These are phyloP conservation scores for Hipposideros larvatus DNA, from an alignment of 2,797 vertebrate genomes.

Conservation along the genomic window DNA sequence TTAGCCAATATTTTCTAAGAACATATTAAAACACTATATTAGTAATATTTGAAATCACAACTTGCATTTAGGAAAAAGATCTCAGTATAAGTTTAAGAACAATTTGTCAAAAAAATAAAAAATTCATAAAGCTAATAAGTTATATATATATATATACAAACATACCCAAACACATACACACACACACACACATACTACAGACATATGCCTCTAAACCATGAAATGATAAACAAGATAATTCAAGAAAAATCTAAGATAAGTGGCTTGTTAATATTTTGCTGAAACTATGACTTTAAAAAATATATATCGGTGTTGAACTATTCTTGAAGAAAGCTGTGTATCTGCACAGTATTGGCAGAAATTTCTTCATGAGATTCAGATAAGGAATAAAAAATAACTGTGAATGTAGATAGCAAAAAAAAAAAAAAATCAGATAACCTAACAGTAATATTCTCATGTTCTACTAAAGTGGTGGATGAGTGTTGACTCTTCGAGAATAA, in stretches of 20 bases:
- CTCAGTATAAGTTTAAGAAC: background rate
- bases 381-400: background rate
- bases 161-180: background rate
- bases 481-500: background rate
- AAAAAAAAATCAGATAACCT: background rate
- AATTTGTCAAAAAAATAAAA: slow-evolving; percentile 39
- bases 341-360: background rate
- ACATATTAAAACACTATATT: slow-evolving; percentile 40
- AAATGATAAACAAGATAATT: background rate
- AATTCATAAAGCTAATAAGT: background rate
- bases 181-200: background rate
- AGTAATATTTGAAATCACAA: background rate
- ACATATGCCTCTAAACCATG: background rate
- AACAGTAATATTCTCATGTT: background rate
- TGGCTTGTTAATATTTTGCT: background rate
- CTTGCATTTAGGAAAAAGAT: background rate
- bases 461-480: background rate
- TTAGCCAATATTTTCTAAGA: background rate
- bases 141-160: background rate
- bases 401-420: background rate
- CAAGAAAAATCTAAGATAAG: background rate
- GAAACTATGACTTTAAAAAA: background rate
- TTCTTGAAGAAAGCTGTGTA: background rate
- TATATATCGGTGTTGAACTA: background rate
- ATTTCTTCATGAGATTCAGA: background rate